phyloP scores from a whole-genome alignment of 2,113 vertebrate species.

The Peromyscus californicus region DNA sequence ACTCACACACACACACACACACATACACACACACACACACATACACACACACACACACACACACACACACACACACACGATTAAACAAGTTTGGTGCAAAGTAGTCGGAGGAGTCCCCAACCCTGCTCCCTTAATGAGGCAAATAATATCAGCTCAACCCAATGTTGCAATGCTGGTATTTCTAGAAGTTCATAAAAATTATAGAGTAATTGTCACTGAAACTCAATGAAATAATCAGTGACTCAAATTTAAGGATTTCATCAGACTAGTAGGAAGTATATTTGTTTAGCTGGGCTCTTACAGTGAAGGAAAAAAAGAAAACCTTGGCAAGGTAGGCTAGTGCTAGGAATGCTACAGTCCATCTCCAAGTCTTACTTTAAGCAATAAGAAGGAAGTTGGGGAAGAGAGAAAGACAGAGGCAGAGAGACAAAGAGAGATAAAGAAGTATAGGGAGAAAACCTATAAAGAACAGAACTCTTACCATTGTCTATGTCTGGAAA shows the following conservation, averaged over 20 bases:
- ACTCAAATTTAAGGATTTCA: neutral
- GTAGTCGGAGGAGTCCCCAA: fast-evolving
- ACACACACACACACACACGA: neutral
- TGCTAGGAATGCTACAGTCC: neutral
- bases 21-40: neutral
- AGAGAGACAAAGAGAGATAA: neutral
- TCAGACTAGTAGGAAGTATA: neutral
- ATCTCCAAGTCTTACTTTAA: neutral
- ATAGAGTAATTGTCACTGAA: neutral
- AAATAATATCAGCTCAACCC: neutral
- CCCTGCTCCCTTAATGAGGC: neutral
- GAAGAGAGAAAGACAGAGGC: neutral
- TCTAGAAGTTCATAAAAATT: neutral
- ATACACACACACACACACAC: neutral
- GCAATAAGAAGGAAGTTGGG: neutral
- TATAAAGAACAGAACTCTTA: neutral
- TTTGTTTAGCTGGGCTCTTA: neutral
- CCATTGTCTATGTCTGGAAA: neutral
- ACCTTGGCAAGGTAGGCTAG: neutral
- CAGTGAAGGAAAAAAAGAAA: neutral
- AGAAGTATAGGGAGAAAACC: neutral
- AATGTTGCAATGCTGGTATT: no score
- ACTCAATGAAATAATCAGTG: neutral
- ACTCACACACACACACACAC: neutral
- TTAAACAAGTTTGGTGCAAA: neutral